A percentile compares a stretch with the other conserved stretches of the same genome.
These are phyloP conservation scores for Dyspetes luteomarginatus DNA, from an alignment of 2,888 invertebrate genomes.

Conservation along the genomic window DNA sequence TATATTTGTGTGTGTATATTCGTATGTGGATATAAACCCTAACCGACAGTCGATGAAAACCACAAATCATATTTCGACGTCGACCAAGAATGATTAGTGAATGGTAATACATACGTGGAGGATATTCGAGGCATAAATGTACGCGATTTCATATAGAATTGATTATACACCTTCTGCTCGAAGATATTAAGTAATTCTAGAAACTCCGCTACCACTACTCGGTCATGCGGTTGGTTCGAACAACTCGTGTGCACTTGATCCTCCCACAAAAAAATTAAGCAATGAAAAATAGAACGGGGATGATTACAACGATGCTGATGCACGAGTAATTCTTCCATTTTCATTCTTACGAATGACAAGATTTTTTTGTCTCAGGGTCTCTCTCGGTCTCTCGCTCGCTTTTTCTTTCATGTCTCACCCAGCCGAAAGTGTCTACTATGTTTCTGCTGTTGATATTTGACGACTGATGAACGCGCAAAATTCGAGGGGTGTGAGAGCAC, in stretches of 20 bases:
- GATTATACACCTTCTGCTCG: background rate
- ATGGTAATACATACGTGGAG: background rate
- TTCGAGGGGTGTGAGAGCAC: background rate
- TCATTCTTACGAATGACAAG: too few relatives aligned
- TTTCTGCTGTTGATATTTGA: conserved; percentile 1
- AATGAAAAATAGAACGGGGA: background rate
- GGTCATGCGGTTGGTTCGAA: background rate
- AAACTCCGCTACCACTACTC: background rate
- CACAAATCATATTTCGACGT: conserved; percentile 39
- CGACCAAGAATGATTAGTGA: background rate
- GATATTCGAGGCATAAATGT: background rate
- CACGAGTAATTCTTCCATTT: too few relatives aligned
- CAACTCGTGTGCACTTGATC: background rate
- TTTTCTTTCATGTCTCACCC: background rate
- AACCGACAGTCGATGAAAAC: conserved; percentile 29
- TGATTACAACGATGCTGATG: background rate
- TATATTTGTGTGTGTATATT: background rate
- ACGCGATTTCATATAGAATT: background rate
- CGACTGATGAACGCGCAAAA: background rate
- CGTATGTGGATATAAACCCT: too few relatives aligned
- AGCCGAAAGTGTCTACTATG: too few relatives aligned
- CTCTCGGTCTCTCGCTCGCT: background rate
- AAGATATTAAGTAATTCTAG: background rate
- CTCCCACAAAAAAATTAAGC: background rate
- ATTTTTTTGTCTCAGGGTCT: background rate